Conservation (phyloP, 1,140 invertebrate genomes). For the Diabrotica undecimpunctata region DNA sequence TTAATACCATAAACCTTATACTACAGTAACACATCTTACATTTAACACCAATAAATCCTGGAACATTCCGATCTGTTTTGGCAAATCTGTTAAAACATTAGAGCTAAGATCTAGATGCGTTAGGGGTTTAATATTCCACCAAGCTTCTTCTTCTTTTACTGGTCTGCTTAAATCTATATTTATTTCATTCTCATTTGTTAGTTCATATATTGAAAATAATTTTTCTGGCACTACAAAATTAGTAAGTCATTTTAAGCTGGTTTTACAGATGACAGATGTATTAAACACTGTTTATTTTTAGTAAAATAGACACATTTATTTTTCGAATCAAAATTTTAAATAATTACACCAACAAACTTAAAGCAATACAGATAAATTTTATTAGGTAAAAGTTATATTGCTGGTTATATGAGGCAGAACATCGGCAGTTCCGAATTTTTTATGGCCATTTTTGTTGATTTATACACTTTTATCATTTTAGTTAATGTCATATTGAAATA, state of each 20-base stretch:
- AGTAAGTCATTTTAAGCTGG: constrained; percentile 3
- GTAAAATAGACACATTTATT: neutral
- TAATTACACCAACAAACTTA: too few species aligned
- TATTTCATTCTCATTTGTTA: constrained; percentile 62
- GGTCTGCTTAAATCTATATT: constrained; percentile 58
- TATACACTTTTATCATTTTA: too few species aligned
- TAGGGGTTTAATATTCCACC: constrained; percentile 83
- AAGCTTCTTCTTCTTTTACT: constrained; percentile 58
- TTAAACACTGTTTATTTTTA: neutral
- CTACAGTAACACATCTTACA: constrained; percentile 51
- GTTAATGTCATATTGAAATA: too few species aligned
- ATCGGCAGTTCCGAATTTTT: too few species aligned
- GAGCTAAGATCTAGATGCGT: constrained; percentile 77
- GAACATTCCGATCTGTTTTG: constrained; percentile 66
- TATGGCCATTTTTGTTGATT: too few species aligned
- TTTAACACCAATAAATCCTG: constrained; percentile 66
- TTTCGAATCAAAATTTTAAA: neutral
- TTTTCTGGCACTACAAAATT: constrained; percentile 69
- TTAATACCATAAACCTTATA: too few species aligned
- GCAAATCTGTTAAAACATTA: constrained; percentile 66
- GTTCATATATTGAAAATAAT: constrained; percentile 77
- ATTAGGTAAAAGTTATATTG: too few species aligned
- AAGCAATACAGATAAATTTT: too few species aligned
- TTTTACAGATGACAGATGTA: neutral
- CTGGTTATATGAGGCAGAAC: too few species aligned